Conservation (phyloP, 1,140 invertebrate species). For the Drosophila pandora region DNA sequence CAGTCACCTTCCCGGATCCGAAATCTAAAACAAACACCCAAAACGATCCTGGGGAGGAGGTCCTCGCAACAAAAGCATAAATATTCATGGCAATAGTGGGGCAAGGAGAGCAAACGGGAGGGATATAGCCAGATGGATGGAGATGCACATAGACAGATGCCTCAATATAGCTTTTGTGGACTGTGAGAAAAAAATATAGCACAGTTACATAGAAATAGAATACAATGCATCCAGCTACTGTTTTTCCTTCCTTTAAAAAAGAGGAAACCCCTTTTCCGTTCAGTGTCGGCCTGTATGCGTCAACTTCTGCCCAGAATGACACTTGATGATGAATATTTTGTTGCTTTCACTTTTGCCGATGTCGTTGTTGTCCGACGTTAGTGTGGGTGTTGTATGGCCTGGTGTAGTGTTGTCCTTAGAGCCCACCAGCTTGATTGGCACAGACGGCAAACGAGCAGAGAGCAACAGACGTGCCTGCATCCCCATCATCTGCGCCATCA, state of each 20-base stretch:
- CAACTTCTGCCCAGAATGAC: conserved; percentile 79
- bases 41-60: conserved; percentile 46
- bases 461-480: conserved; percentile 39
- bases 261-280: conserved; percentile 1
- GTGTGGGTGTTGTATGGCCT: not conserved
- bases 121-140: conserved; percentile 25
- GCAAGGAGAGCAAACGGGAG: conserved; percentile 19
- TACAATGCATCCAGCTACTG: too few relatives aligned
- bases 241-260: too few relatives aligned
- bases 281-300: conserved; percentile 49
- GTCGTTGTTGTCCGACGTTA: not conserved
- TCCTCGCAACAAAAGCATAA: conserved; percentile 69
- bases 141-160: conserved; percentile 46
- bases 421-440: conserved; percentile 52
- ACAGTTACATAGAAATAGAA: not conserved
- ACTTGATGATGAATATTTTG: conserved; percentile 82
- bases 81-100: conserved; percentile 70
- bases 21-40: conserved; percentile 35
- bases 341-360: conserved; percentile 78
- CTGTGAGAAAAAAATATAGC: not conserved
- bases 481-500: conserved; percentile 1
- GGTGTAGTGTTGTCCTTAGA: conserved; percentile 23
- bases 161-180: conserved; percentile 24
- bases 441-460: conserved; percentile 19
- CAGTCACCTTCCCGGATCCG: not conserved